Evolutionary conservation across 2,797 vertebrate genomes (phyloP).

Genomic region (Chlorospingus semifuscus): DNA sequence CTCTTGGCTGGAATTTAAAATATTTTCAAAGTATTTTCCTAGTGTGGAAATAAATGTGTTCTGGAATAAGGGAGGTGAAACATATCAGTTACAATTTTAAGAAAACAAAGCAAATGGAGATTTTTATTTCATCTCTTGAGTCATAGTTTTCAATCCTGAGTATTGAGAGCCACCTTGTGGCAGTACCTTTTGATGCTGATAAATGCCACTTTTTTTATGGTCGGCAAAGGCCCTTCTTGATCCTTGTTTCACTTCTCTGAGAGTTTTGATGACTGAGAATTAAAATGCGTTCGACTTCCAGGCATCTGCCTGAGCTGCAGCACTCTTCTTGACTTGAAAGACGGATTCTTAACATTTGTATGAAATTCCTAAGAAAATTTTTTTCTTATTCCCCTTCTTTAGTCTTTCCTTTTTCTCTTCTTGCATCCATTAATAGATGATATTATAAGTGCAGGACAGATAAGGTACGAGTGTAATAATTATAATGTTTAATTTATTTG

Average conservation of each 20-base stretch:
- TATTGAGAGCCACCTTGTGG: conserved; percentile 72
- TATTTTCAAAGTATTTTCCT: background rate
- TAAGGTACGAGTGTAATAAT: background rate
- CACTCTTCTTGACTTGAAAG: background rate
- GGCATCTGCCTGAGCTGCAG: background rate
- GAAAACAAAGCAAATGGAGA: background rate
- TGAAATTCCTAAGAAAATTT: background rate
- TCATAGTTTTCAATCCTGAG: conserved; percentile 12
- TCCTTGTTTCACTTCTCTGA: background rate
- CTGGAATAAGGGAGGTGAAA: background rate
- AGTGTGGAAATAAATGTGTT: background rate
- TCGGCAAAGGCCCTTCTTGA: background rate
- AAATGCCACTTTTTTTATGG: background rate
- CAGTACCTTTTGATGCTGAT: background rate
- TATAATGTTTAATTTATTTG: background rate
- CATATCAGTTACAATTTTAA: background rate
- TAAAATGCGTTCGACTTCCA: background rate
- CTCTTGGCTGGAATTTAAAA: background rate
- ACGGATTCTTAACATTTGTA: background rate
- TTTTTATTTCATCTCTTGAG: background rate
- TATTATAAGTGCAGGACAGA: background rate
- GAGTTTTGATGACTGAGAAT: background rate
- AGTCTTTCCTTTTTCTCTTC: background rate
- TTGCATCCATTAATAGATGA: background rate
- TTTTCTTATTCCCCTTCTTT: background rate